phyloP scores from a whole-genome alignment of 1,140 invertebrate species.

The Bombus terrestris region DNA sequence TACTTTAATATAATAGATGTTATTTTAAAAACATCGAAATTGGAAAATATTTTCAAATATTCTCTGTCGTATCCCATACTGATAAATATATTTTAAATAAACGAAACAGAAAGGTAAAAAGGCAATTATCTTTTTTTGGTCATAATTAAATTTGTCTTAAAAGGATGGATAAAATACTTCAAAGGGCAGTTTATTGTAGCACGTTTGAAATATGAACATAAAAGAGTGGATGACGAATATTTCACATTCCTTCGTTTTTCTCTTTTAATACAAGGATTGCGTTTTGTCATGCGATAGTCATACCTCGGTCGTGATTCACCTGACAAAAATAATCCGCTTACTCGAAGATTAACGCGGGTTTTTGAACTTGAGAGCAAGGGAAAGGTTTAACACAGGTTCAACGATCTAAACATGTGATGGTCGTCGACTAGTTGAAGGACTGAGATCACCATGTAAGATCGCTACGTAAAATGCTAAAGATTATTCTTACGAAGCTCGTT shows the following conservation, averaged over 20 bases:
- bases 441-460: slow-evolving; percentile 17
- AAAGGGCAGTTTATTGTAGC: too few relatives aligned
- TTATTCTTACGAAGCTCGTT: neutral
- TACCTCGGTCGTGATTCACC: neutral
- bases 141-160: too few relatives aligned
- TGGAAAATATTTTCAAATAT: too few relatives aligned
- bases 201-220: neutral
- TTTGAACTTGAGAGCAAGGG: slow-evolving; percentile 11
- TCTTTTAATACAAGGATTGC: neutral
- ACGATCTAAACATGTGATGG: slow-evolving; percentile 37
- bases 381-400: slow-evolving; percentile 55
- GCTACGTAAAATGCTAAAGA: neutral
- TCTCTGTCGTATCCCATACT: too few relatives aligned
- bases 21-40: neutral
- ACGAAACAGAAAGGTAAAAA: too few relatives aligned
- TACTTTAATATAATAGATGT: neutral
- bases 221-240: neutral
- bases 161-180: too few relatives aligned
- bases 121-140: too few relatives aligned
- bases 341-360: slow-evolving; percentile 12
- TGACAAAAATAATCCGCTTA: slow-evolving; percentile 29
- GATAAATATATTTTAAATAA: too few relatives aligned
- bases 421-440: neutral
- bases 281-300: neutral
- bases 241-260: neutral